These are phyloP conservation scores for Remorina albescens DNA, from an alignment of 2,797 vertebrate species.

Conservation along the genomic window DNA sequence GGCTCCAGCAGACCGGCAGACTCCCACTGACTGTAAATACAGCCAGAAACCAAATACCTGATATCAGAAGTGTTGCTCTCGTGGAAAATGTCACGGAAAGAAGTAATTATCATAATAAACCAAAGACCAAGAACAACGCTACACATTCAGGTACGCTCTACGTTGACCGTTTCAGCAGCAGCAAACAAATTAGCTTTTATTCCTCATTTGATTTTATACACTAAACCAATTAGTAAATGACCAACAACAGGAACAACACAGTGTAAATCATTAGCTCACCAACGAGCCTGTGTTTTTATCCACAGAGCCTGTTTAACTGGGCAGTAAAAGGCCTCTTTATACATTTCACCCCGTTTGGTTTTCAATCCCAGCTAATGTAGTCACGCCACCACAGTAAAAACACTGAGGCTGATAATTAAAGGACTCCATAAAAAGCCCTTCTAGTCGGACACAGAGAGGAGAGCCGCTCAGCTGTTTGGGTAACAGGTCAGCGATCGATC, in stretches of 20 bases:
- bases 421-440: slow-evolving; percentile 53
- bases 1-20: too few species aligned
- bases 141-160: slow-evolving; percentile 14
- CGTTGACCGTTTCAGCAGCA: slow-evolving; percentile 24
- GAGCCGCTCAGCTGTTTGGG: slow-evolving; percentile 11
- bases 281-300: slow-evolving; percentile 36
- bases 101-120: slow-evolving; percentile 23
- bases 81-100: slow-evolving; percentile 1
- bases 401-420: slow-evolving; percentile 56
- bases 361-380: slow-evolving; percentile 58
- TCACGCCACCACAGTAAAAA: slow-evolving; percentile 41
- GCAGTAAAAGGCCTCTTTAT: slow-evolving; percentile 65
- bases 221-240: slow-evolving; percentile 63
- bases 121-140: slow-evolving; percentile 2
- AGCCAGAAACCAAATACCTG: slow-evolving; percentile 5
- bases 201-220: slow-evolving; percentile 39
- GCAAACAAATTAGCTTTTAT: slow-evolving; percentile 44
- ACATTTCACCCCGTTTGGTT: slow-evolving; percentile 60
- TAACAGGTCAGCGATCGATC: slow-evolving; percentile 26
- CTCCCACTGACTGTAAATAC: not conserved
- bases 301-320: slow-evolving; percentile 53
- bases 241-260: slow-evolving; percentile 32
- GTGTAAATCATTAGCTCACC: slow-evolving; percentile 49
- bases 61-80: not conserved
- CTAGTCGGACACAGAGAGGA: not conserved